phyloP scores from a whole-genome alignment of 2,888 invertebrate species.

The Steinernema scapterisci region DNA sequence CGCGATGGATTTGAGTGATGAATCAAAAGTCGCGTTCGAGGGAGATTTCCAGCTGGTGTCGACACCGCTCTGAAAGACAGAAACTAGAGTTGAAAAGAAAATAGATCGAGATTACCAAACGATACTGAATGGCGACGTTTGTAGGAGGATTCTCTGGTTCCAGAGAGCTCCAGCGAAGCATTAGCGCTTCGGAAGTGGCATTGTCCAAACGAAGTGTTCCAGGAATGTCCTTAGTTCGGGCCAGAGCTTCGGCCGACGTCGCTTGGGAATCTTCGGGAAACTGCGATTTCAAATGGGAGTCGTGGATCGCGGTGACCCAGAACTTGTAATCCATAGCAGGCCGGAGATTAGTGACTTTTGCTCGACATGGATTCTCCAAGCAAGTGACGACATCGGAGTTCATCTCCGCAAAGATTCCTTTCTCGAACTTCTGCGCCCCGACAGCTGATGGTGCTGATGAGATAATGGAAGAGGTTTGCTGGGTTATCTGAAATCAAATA shows the following conservation, averaged over 20 bases:
- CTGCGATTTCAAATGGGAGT: constrained; percentile 55
- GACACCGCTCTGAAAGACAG: constrained; percentile 45
- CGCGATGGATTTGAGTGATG: constrained; percentile 30
- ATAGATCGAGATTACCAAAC: constrained; percentile 43
- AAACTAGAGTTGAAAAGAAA: too few species aligned
- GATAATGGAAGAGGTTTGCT: constrained; percentile 46
- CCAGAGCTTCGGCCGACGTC: constrained; percentile 55
- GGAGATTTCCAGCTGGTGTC: constrained; percentile 58
- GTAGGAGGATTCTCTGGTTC: constrained; percentile 56
- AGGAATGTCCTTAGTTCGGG: constrained; percentile 61
- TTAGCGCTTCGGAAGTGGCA: constrained; percentile 52
- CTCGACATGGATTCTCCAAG: constrained; percentile 60
- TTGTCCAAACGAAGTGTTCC: constrained; percentile 64
- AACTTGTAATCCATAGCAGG: constrained; percentile 64
- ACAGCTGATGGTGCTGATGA: constrained; percentile 54
- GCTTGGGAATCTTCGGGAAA: constrained; percentile 62
- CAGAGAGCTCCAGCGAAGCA: constrained; percentile 62
- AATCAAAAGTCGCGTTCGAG: constrained; percentile 58
- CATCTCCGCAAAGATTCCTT: constrained; percentile 35
- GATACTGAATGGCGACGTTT: constrained; percentile 57
- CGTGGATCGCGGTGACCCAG: constrained; percentile 65
- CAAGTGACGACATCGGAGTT: constrained; percentile 57
- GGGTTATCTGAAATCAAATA: constrained; percentile 46
- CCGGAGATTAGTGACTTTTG: constrained; percentile 61
- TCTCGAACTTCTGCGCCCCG: constrained; percentile 50